Percentiles rank a stretch among this genome's conserved stretches.
phyloP scores from a whole-genome alignment of 2,888 invertebrate genomes.

The Macrosoma leucophasiata region DNA sequence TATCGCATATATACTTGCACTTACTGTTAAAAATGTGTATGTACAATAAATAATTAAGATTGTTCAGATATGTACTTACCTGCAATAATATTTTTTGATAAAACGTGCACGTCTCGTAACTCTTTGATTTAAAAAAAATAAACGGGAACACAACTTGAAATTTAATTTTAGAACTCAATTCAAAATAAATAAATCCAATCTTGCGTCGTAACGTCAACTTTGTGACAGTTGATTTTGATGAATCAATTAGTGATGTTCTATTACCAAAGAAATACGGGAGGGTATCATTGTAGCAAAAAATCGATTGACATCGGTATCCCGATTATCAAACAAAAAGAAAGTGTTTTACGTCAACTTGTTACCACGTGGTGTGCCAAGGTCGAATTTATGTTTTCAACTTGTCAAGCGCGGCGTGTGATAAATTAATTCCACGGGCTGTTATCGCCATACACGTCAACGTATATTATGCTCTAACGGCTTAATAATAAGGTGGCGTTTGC shows the following conservation, averaged over 20 bases:
- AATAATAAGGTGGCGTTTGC: constrained; percentile 34
- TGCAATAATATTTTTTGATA: too few species aligned
- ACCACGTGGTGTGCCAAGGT: constrained; percentile 75
- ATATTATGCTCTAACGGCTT: constrained; percentile 33
- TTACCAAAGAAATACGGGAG: constrained; percentile 20
- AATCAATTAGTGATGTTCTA: constrained; percentile 5
- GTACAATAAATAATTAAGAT: too few species aligned
- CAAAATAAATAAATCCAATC: too few species aligned
- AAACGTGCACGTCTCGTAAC: too few species aligned
- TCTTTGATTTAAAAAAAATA: too few species aligned
- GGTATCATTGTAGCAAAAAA: constrained; percentile 28
- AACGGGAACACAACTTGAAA: too few species aligned
- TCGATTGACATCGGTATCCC: constrained; percentile 26
- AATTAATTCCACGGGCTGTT: constrained; percentile 76
- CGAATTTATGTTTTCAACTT: constrained; percentile 77
- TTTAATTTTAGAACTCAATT: too few species aligned
- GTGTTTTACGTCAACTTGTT: constrained; percentile 52
- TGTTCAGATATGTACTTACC: too few species aligned
- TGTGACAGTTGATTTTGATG: too few species aligned
- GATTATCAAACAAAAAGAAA: constrained; percentile 38
- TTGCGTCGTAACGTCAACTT: too few species aligned
- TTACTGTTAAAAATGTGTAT: too few species aligned
- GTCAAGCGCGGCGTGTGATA: constrained; percentile 76
- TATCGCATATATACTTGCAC: too few species aligned
- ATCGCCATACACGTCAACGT: constrained; percentile 35